A percentile compares a stretch with the other conserved stretches of the same genome.
These are phyloP conservation scores for Pristionchus entomophagus DNA, from an alignment of 2,888 invertebrate species.

Conservation along the genomic window DNA sequence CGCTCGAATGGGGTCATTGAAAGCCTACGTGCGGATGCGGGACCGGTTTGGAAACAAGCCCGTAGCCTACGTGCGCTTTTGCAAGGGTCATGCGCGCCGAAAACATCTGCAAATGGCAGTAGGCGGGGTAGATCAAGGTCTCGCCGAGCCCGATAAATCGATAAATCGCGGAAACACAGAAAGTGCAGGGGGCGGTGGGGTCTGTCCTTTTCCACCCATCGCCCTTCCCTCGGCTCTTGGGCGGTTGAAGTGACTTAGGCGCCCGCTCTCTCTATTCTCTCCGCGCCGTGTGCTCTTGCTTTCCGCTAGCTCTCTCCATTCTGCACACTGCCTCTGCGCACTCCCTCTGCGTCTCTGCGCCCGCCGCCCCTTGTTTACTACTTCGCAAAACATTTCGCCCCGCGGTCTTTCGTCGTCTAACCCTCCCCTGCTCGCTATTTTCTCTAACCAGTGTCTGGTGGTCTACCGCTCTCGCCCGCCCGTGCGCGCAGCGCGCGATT, in stretches of 20 bases:
- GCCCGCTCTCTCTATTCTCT: not conserved
- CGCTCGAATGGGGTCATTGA: too few relatives aligned
- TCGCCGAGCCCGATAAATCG: too few relatives aligned
- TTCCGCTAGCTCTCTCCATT: not conserved
- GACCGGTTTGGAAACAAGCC: too few relatives aligned
- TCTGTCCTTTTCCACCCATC: not conserved
- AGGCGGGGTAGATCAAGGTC: too few relatives aligned
- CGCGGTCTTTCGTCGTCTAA: not conserved
- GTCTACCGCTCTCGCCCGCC: not conserved
- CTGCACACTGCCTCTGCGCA: not conserved
- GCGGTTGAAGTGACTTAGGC: not conserved
- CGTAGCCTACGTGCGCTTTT: too few relatives aligned
- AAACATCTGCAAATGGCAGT: too few relatives aligned
- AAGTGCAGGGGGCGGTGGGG: not conserved
- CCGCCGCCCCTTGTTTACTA: not conserved
- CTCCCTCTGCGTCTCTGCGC: constrained; percentile 12
- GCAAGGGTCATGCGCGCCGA: too few relatives aligned
- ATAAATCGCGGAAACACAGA: too few relatives aligned
- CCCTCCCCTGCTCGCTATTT: not conserved
- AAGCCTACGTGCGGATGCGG: too few relatives aligned
- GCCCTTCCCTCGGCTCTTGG: too few relatives aligned
- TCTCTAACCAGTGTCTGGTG: too few relatives aligned
- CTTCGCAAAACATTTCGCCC: too few relatives aligned
- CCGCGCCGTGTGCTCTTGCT: not conserved
- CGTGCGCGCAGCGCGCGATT: not conserved